phyloP scores from a whole-genome alignment of 2,113 vertebrate species.

The Phalacrocorax carbo region DNA sequence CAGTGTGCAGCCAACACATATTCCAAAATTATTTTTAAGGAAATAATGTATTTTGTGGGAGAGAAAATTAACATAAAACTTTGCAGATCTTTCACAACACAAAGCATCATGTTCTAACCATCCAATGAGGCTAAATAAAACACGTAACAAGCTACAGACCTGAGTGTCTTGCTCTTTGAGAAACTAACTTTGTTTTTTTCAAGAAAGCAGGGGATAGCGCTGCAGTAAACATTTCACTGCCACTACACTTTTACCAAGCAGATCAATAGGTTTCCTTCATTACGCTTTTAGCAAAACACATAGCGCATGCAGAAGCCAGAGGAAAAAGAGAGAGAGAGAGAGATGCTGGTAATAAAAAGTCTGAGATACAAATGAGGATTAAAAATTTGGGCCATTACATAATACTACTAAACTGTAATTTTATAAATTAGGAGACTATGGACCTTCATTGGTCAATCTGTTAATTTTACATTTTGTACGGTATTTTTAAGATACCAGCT shows the following conservation, averaged over 20 bases:
- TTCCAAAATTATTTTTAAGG: background rate
- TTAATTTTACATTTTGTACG: background rate
- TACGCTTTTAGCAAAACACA: constrained; percentile 49
- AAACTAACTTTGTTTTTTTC: background rate
- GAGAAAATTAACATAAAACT: background rate
- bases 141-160: background rate
- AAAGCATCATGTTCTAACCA: background rate
- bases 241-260: background rate
- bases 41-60: background rate
- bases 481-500: background rate
- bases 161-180: background rate
- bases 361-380: background rate
- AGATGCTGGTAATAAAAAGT: background rate
- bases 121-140: background rate
- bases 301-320: constrained; percentile 56
- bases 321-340: background rate
- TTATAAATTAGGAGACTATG: background rate
- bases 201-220: background rate
- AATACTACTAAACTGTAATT: background rate
- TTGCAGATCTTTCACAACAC: background rate
- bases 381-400: background rate
- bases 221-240: background rate
- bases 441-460: background rate
- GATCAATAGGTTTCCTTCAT: constrained; percentile 55
- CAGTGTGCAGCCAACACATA: background rate